phyloP scores from a whole-genome alignment of 2,888 invertebrate species.

The Dorcus hopei region DNA sequence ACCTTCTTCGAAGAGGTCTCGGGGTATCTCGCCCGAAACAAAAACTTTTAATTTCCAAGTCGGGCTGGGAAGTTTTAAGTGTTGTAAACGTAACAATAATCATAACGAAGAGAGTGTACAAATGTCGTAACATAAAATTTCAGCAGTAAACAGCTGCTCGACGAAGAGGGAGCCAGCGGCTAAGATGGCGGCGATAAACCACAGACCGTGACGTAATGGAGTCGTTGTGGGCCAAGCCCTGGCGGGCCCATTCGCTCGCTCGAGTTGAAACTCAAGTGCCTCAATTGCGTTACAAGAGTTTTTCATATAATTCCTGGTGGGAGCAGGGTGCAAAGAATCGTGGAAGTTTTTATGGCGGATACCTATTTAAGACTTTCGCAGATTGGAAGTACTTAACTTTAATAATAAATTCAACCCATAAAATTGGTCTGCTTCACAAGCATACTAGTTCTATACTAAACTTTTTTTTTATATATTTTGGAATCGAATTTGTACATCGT shows the following conservation, averaged over 20 bases:
- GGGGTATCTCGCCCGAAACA: too few relatives aligned
- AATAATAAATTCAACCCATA: too few relatives aligned
- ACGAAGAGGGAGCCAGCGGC: conserved; percentile 8
- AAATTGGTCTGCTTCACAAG: too few relatives aligned
- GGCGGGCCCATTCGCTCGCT: conserved; percentile 30
- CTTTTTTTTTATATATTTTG: too few relatives aligned
- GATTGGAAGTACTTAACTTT: too few relatives aligned
- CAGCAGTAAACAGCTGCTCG: conserved; percentile 21
- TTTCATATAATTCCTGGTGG: conserved; percentile 30
- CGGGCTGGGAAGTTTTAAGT: too few relatives aligned
- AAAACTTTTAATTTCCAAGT: too few relatives aligned
- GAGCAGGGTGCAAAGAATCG: conserved; percentile 17
- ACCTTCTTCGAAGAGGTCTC: too few relatives aligned
- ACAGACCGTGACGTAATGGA: conserved; percentile 37
- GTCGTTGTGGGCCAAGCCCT: conserved; percentile 32
- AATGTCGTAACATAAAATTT: conserved; percentile 21
- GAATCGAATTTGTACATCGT: too few relatives aligned
- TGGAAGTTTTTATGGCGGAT: background rate
- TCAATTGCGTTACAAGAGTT: conserved; percentile 37
- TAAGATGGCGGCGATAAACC: conserved; percentile 31
- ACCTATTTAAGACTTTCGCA: too few relatives aligned
- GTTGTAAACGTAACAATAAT: background rate
- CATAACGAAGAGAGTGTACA: conserved; percentile 3
- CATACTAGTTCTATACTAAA: too few relatives aligned
- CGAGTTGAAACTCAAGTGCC: conserved; percentile 32